Percentiles rank a stretch among this genome's conserved stretches.
phyloP scores from a whole-genome alignment of 2,113 vertebrate species.

The Tor tambroides region DNA sequence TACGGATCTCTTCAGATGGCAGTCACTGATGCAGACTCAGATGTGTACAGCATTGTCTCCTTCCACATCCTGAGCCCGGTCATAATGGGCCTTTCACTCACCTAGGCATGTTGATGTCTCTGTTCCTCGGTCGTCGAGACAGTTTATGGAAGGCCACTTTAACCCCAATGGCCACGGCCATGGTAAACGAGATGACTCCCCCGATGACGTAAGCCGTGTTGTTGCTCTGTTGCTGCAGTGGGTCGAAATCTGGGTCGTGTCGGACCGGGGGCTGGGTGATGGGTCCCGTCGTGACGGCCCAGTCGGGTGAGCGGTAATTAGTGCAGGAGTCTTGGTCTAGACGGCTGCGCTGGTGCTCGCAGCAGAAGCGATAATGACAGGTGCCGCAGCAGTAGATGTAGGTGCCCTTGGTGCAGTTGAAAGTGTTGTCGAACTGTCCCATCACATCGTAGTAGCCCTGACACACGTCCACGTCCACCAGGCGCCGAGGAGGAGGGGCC shows the following conservation, averaged over 20 bases:
- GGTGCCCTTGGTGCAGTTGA: slow-evolving; percentile 88
- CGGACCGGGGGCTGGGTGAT: slow-evolving; percentile 69
- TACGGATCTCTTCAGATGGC: not conserved
- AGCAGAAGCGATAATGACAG: slow-evolving; percentile 93
- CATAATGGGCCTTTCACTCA: slow-evolving; percentile 59
- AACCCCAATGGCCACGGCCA: slow-evolving; percentile 85
- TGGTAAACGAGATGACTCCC: slow-evolving; percentile 88
- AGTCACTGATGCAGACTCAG: not conserved
- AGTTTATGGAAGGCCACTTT: slow-evolving; percentile 90
- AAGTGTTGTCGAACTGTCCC: slow-evolving; percentile 89
- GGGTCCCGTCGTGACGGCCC: slow-evolving; percentile 79
- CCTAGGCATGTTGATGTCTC: slow-evolving; percentile 90
- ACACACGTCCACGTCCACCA: slow-evolving; percentile 84
- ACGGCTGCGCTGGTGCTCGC: slow-evolving; percentile 83
- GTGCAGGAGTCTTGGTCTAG: slow-evolving; percentile 86
- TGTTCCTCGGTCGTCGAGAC: slow-evolving; percentile 82
- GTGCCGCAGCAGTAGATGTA: slow-evolving; percentile 94
- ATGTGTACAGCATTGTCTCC: slow-evolving; percentile 13
- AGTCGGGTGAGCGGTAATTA: slow-evolving; percentile 84
- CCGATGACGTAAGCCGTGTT: slow-evolving; percentile 90
- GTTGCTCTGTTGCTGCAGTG: slow-evolving; percentile 79
- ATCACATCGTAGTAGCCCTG: slow-evolving; percentile 90
- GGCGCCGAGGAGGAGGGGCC: slow-evolving; percentile 75
- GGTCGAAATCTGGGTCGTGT: slow-evolving; percentile 76
- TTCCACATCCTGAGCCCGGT: not conserved